phyloP scores from a whole-genome alignment of 2,797 vertebrate genomes.

The Echeneis naucrates region DNA sequence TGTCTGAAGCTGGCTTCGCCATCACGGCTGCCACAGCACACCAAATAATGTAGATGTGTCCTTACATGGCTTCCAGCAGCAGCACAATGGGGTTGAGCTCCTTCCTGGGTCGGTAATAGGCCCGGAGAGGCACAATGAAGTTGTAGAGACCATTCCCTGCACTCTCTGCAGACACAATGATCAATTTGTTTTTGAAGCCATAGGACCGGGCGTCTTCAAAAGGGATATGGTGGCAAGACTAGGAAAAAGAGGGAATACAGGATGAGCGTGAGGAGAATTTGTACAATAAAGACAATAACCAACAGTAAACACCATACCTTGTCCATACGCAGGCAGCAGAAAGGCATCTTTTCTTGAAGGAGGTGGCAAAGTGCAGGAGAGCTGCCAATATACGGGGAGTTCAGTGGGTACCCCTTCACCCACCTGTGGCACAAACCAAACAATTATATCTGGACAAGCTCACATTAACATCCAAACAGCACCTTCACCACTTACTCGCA shows the following conservation, averaged over 20 bases:
- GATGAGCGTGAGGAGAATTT: not conserved
- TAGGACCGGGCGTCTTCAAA: constrained; percentile 88
- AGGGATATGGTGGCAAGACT: constrained; percentile 87
- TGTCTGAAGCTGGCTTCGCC: constrained; percentile 18
- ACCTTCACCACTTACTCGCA: constrained; percentile 78
- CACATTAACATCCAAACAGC: constrained; percentile 7
- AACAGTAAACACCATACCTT: constrained; percentile 72
- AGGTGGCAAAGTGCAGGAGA: constrained; percentile 89
- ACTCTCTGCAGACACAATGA: constrained; percentile 89
- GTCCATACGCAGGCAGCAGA: constrained; percentile 89
- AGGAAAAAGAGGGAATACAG: constrained; percentile 19
- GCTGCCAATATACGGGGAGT: constrained; percentile 90
- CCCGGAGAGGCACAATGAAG: constrained; percentile 88
- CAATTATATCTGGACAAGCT: constrained; percentile 30
- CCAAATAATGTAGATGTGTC: not conserved
- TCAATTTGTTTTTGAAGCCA: constrained; percentile 88
- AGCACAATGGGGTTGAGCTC: constrained; percentile 90
- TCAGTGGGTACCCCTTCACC: constrained; percentile 89
- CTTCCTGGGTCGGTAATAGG: constrained; percentile 88
- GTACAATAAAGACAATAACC: not conserved
- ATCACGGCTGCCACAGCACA: not conserved
- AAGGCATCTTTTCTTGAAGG: constrained; percentile 88
- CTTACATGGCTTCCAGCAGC: constrained; percentile 88
- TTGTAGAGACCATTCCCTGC: constrained; percentile 90
- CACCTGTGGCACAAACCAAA: constrained; percentile 78